phyloP scores from a whole-genome alignment of 2,888 invertebrate species.

The Xylophagus ater region DNA sequence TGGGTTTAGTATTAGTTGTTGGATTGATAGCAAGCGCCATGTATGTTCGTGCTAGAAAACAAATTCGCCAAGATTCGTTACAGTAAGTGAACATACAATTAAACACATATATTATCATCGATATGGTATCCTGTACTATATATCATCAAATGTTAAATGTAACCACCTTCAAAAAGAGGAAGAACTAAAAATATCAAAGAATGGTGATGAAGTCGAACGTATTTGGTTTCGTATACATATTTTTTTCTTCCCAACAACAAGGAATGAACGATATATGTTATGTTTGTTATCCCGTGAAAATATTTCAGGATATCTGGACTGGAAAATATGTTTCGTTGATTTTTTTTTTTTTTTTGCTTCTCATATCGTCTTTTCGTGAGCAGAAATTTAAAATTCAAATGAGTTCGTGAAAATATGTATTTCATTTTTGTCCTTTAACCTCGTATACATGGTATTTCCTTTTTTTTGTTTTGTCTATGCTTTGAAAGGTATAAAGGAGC shows the following conservation, averaged over 20 bases:
- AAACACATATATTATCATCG: not conserved
- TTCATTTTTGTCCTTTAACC: not conserved
- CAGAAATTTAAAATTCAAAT: conserved; percentile 24
- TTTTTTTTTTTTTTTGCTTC: conserved; percentile 11
- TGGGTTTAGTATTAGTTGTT: conserved; percentile 41
- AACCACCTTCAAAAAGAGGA: not conserved
- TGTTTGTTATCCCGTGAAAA: conserved; percentile 1
- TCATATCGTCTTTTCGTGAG: conserved; percentile 18
- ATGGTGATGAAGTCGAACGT: not conserved
- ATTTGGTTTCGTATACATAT: not conserved
- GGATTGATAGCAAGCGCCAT: conserved; percentile 38
- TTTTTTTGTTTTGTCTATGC: no score
- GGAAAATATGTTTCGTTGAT: conserved; percentile 15
- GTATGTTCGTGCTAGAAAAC: conserved; percentile 38
- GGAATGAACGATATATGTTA: not conserved
- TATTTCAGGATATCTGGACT: conserved; percentile 8
- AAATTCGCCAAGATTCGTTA: conserved; percentile 36
- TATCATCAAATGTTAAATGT: not conserved
- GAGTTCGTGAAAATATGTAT: conserved; percentile 11
- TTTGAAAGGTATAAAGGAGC: no score
- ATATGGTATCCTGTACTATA: not conserved
- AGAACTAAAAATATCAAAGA: conserved; percentile 3
- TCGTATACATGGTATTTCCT: no score
- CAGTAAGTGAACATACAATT: conserved; percentile 29
- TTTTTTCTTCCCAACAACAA: not conserved